Evolutionary conservation across 1,140 invertebrate genomes (phyloP), one percentile per base, ranked within the genome.

Genomic region (Neocloeon triangulifer): DNA sequence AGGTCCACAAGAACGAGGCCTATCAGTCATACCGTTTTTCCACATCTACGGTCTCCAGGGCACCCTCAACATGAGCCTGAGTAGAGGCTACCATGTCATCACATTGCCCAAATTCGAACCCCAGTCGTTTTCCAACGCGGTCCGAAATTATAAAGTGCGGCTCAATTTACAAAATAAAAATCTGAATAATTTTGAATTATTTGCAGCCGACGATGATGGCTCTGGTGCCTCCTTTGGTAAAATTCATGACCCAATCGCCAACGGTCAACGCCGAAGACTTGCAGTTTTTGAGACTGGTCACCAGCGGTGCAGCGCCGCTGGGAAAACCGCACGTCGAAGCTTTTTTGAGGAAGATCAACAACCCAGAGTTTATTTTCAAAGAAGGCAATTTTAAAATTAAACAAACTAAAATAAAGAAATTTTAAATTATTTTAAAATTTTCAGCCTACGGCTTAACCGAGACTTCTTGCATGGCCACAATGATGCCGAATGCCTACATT

Each of bases 1-100:
- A n/a, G n/a, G n/a, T n/a, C n/a, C n/a, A 25, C 42, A 46, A 25
- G 49, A 57, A 23, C 38, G 39, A 13, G 37, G 49, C 9, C 28
- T 62, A 51, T 7, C 37, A 1, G 53, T 88, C 4, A 48, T 92
- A 25, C 86, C 85, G 4, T 69, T 84, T 45, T 91, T 74, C 41
- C 86, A 94, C 44, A 76, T 75, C 33, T 91, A 78, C 45, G 84
- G 81, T 0, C 55, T 85, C 31, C 59, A 54, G 6, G 42, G 55
- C 1, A 38, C 63, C 1, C 50, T 66, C 41, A 35, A 73, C 0
- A 52, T 61, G 30, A 60, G 59, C 37, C 38, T 86, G 22, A 41
- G 53, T 0, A 43, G 49, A n/a, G 82, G 82, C 0, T 41, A 52
- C 1, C 71, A 71, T 42, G 32, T 79, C 16, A 52, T 84, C 0